Percentiles rank a stretch among this genome's conserved stretches.
phyloP scores from a whole-genome alignment of 2,797 vertebrate species.

The Tadarida brasiliensis region DNA sequence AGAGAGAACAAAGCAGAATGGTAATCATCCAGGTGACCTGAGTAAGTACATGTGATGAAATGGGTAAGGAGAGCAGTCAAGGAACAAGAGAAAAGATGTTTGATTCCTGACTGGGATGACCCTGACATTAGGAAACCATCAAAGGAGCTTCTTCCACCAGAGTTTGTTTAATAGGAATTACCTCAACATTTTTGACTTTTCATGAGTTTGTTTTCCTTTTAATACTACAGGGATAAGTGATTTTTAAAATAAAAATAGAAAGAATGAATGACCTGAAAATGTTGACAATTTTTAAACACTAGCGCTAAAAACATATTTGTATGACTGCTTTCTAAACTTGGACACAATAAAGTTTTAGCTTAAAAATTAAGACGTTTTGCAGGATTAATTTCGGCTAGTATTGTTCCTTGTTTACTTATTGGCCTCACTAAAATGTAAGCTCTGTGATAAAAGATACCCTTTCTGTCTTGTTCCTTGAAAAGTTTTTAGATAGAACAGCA shows the following conservation, averaged over 20 bases:
- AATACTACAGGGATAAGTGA: background rate
- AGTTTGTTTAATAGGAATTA: background rate
- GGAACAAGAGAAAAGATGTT: background rate
- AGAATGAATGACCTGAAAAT: background rate
- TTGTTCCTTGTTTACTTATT: background rate
- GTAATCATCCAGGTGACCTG: background rate
- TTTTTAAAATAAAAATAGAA: background rate
- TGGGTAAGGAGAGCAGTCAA: no score
- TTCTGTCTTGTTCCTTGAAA: background rate
- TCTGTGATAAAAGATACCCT: background rate
- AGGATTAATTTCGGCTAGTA: background rate
- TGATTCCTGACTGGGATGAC: background rate
- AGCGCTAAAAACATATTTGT: background rate
- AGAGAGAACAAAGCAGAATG: background rate
- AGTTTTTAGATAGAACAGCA: background rate
- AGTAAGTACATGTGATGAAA: background rate
- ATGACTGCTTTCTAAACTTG: background rate
- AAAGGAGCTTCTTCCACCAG: background rate
- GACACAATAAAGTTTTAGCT: background rate
- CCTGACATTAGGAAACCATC: background rate
- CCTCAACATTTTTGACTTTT: background rate
- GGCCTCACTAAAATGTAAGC: background rate
- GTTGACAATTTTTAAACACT: background rate
- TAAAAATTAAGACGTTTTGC: background rate
- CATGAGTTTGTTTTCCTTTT: background rate